Evolutionary conservation across 2,113 vertebrate genomes (phyloP).

Genomic region (Pachyramphus minor): DNA sequence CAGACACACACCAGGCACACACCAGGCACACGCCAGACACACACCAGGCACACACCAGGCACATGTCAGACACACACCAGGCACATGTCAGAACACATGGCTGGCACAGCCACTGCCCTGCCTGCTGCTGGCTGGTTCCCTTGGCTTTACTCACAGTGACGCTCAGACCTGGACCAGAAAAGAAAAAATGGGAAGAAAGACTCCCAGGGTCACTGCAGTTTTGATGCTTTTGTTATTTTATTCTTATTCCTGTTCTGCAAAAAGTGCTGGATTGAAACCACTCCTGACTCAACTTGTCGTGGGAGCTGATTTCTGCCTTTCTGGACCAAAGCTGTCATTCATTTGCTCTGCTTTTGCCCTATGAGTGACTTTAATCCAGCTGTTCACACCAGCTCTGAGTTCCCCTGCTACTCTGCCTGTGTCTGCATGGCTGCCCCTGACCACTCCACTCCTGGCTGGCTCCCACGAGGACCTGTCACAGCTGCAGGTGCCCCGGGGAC

Average conservation of each 20-base stretch:
- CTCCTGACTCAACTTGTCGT: accelerated
- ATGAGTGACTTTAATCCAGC: background rate
- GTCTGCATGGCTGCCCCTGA: too few species aligned
- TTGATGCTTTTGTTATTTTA: background rate
- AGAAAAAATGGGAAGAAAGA: background rate
- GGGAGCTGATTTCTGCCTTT: background rate
- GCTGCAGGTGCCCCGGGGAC: accelerated
- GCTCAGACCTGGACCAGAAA: background rate
- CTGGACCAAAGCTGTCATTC: accelerated
- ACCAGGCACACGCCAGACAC: too few species aligned
- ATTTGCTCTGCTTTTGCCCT: background rate
- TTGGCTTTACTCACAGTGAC: accelerated
- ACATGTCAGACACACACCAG: too few species aligned
- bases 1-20: too few species aligned
- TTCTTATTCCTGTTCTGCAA: background rate
- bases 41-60: too few species aligned
- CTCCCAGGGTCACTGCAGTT: background rate
- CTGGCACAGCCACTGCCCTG: background rate
- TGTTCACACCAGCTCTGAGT: background rate
- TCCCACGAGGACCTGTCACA: background rate
- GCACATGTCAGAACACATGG: background rate
- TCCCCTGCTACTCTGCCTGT: background rate
- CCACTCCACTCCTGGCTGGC: background rate
- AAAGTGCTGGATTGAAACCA: background rate
- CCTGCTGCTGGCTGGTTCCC: accelerated